Conservation (phyloP, 1,140 invertebrate genomes). For the Wiebesia pumilae region DNA sequence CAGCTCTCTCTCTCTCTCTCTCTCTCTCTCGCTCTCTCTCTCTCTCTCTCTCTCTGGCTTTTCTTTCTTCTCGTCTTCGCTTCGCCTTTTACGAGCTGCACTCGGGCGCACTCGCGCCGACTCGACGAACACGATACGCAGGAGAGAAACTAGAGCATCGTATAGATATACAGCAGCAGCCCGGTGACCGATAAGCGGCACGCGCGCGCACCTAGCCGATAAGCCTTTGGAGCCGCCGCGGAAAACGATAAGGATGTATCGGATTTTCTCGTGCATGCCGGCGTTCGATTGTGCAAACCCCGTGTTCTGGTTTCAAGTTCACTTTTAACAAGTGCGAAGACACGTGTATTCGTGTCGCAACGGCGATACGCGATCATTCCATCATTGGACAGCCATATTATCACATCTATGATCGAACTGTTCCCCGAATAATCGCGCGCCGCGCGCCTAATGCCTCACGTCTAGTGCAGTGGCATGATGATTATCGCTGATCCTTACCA, state of each 20-base stretch:
- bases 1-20: background rate
- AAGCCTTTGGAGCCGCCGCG: background rate
- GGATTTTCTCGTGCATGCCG: background rate
- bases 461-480: too few species aligned
- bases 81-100: background rate
- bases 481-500: constrained; percentile 63
- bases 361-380: too few species aligned
- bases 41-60: background rate
- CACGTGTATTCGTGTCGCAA: background rate
- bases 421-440: too few species aligned
- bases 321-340: background rate
- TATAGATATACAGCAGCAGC: constrained; percentile 55
- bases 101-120: background rate
- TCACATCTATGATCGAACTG: too few species aligned
- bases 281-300: background rate
- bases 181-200: constrained; percentile 58
- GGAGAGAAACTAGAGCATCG: constrained; percentile 61
- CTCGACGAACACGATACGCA: constrained; percentile 30
- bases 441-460: too few species aligned
- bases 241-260: background rate
- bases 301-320: constrained; percentile 5
- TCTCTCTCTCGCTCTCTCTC: background rate
- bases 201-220: background rate
- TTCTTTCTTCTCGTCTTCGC: background rate
- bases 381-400: too few species aligned